A percentile compares a stretch with the other conserved stretches of the same genome.
These are phyloP conservation scores for Oncorhynchus masou DNA, from an alignment of 2,113 vertebrate genomes.

Conservation along the genomic window DNA sequence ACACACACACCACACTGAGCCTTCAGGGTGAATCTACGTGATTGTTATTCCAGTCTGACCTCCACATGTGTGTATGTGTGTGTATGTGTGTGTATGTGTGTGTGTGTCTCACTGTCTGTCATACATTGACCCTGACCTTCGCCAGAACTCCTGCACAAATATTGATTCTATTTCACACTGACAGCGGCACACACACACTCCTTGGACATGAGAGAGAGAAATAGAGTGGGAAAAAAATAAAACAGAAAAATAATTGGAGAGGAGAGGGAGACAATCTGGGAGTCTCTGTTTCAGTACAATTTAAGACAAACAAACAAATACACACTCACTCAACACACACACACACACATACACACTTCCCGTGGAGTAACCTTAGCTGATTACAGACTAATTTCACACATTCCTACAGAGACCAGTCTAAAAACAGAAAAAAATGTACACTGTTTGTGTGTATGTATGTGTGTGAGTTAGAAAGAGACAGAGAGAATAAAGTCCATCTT, in stretches of 20 bases:
- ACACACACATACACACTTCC: conserved; percentile 24
- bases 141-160: conserved; percentile 71
- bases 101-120: conserved; percentile 53
- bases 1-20: background rate
- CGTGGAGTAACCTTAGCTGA: conserved; percentile 60
- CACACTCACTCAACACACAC: background rate
- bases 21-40: too few species aligned
- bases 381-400: conserved; percentile 64
- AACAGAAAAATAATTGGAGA: background rate
- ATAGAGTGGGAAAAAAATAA: background rate
- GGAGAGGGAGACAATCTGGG: conserved; percentile 11
- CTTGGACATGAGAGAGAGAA: conserved; percentile 20
- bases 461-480: conserved; percentile 13
- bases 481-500: too few species aligned
- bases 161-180: conserved; percentile 62
- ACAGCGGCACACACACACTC: conserved; percentile 42
- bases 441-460: conserved; percentile 19
- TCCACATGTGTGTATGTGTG: background rate
- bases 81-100: background rate
- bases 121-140: conserved; percentile 74
- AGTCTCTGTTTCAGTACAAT: conserved; percentile 44
- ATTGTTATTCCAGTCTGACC: too few species aligned
- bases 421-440: conserved; percentile 69
- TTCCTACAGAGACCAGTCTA: conserved; percentile 42
- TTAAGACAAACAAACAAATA: conserved; percentile 28